A percentile compares a stretch with the other conserved stretches of the same genome.
phyloP scores from a whole-genome alignment of 1,140 invertebrate species.

The Ceratosolen fusciceps region DNA sequence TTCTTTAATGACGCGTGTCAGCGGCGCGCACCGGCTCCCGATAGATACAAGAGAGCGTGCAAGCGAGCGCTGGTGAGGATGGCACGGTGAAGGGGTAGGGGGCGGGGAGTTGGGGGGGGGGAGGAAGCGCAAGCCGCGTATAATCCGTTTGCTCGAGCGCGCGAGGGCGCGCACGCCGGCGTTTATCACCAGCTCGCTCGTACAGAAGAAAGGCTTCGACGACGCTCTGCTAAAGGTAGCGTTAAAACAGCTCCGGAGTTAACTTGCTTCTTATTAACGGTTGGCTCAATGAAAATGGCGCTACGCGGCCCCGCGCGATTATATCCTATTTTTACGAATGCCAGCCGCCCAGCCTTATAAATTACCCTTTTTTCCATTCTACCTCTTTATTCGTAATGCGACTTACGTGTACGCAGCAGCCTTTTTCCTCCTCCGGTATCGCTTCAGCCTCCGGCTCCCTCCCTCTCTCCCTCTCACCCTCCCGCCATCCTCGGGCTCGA shows the following conservation, averaged over 20 bases:
- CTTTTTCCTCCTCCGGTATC: not conserved
- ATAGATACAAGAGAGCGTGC: not conserved
- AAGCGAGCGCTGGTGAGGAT: too few relatives aligned
- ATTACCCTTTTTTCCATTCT: conserved; percentile 1
- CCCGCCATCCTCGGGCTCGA: too few relatives aligned
- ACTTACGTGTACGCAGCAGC: not conserved
- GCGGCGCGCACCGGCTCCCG: too few relatives aligned
- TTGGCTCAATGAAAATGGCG: conserved; percentile 14
- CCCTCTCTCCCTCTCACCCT: too few relatives aligned
- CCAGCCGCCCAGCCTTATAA: not conserved
- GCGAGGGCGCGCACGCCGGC: not conserved
- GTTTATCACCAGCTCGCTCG: conserved; percentile 12
- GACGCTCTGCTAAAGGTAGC: not conserved
- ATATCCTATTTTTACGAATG: conserved; percentile 22
- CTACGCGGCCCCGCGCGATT: not conserved
- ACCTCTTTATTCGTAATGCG: not conserved
- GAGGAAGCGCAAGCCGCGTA: too few relatives aligned
- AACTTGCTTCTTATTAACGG: conserved; percentile 31
- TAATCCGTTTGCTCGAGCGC: conserved; percentile 40
- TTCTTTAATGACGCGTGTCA: conserved; percentile 28
- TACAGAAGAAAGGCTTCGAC: not conserved
- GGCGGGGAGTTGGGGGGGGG: too few relatives aligned
- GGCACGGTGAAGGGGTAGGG: too few relatives aligned
- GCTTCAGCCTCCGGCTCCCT: not conserved
- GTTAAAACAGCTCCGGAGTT: conserved; percentile 15